Base-by-base conservation (phyloP, 2,113 vertebrate genomes). In the Pelecanus crispus region DNA sequence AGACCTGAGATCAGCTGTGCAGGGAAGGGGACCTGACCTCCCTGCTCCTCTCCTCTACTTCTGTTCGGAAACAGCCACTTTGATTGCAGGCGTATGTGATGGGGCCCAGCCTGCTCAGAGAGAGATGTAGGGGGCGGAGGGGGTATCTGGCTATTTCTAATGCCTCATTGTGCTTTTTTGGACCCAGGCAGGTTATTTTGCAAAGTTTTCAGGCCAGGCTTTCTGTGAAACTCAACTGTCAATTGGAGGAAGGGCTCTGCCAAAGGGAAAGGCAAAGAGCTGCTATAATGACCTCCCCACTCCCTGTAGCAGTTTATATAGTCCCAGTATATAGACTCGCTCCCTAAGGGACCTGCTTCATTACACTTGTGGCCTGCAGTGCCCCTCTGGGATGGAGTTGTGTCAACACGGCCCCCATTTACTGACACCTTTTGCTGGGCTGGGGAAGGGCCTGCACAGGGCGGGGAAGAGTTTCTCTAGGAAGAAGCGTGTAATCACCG, bases 341-440 rank as follows among this genome's bases (percentile, higher is more conserved):
- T 97, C 96, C 96, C 92, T 20, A 3, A 86, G 97, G 95, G 98
- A 98, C 95, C 93, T 62, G 84, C 97, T 97, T 98, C 96, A 97
- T 98, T 95, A 97, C 97, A 91, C 88, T 97, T 88, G 91, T 36
- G 92, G 97, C 95, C 96, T 97, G 90, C 88, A 95, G 78, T 97
- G 95, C 96, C 93, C 67, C 95, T 97, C 74, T 5, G 56, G 79
- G 94, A 92, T 84, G 97, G 94, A 75, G 81, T 96, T 88, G 67
- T 95, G 97, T 98, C 98, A 98, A 96, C 97, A 97, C 73, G 82
- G 84, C 92, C 97, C 96, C 95, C 88, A 61, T 97, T 96, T 94
- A 96, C 98, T 89, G 90, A 98, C 98, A 98, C 98, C 98, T 98
- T 96, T 40, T 74, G 81, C 95, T 96, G 97, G 97, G 98, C 96